Conservation (phyloP, 2,888 invertebrate genomes). For the Helleia helle region DNA sequence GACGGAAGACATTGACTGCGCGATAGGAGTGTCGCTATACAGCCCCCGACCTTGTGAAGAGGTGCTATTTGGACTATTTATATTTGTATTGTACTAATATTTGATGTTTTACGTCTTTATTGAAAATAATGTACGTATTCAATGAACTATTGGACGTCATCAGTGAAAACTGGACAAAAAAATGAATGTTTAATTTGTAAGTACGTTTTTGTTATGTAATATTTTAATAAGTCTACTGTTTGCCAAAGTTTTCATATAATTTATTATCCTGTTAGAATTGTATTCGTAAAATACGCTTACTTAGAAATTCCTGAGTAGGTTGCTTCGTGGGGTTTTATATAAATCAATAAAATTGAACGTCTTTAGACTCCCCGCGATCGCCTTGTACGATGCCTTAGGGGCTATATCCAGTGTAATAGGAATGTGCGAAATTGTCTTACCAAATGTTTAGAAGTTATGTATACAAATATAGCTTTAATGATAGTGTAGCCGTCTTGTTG, state of each 20-base stretch:
- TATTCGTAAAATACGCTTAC: constrained; percentile 10
- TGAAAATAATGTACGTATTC: background rate
- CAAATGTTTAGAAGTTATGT: constrained; percentile 67
- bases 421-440: constrained; percentile 70
- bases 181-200: background rate
- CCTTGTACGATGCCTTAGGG: constrained; percentile 46
- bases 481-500: constrained; percentile 70
- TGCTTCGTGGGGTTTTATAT: constrained; percentile 17
- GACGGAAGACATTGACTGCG: constrained; percentile 51
- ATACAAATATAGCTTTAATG: constrained; percentile 64
- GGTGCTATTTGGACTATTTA: background rate
- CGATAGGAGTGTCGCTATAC: constrained; percentile 49
- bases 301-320: constrained; percentile 14
- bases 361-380: constrained; percentile 22
- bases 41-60: background rate
- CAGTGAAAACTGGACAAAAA: background rate
- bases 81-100: too few species aligned
- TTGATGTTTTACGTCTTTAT: background rate
- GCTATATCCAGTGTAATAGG: constrained; percentile 44
- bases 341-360: constrained; percentile 13
- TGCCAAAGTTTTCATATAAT: background rate
- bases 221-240: background rate
- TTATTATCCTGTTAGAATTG: background rate
- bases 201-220: background rate
- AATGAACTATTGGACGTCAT: background rate